These are phyloP conservation scores for Stenolophus ochropezus DNA, from an alignment of 2,888 invertebrate species.

Conservation along the genomic window DNA sequence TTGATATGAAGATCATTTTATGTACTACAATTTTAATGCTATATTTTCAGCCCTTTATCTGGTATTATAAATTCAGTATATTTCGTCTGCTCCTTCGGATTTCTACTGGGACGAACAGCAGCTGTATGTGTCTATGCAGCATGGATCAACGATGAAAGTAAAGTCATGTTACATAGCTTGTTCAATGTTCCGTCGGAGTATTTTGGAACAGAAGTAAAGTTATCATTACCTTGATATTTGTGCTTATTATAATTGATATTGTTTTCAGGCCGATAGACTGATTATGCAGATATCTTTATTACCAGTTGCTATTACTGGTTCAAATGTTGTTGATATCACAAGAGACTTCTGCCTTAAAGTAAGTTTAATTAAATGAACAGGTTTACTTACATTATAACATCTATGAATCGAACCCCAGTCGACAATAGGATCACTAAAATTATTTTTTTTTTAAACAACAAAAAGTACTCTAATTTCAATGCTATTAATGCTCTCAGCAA, in stretches of 20 bases:
- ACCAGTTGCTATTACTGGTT: constrained; percentile 77
- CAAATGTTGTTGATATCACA: constrained; percentile 76
- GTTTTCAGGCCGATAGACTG: constrained; percentile 76
- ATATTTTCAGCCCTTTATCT: constrained; percentile 72
- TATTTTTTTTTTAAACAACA: too few relatives aligned
- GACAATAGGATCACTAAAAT: too few relatives aligned
- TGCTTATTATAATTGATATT: neutral
- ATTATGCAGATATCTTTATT: constrained; percentile 77
- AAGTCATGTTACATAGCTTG: constrained; percentile 69
- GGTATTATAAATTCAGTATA: constrained; percentile 77
- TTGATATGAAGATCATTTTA: neutral
- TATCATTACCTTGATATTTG: too few relatives aligned
- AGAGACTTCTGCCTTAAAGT: constrained; percentile 69
- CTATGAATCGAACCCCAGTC: too few relatives aligned
- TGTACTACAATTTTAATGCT: neutral
- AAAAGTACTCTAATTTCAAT: too few relatives aligned
- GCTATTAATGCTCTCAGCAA: too few relatives aligned
- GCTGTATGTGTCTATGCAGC: constrained; percentile 71
- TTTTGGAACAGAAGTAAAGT: constrained; percentile 71
- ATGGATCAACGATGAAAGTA: constrained; percentile 70
- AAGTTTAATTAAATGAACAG: neutral
- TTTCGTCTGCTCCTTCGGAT: constrained; percentile 81
- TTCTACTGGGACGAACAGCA: constrained; percentile 77
- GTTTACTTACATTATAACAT: neutral
- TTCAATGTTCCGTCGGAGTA: constrained; percentile 71